Evolutionary conservation across 2,113 vertebrate genomes (phyloP).

Genomic region (Myrmecobius fasciatus): DNA sequence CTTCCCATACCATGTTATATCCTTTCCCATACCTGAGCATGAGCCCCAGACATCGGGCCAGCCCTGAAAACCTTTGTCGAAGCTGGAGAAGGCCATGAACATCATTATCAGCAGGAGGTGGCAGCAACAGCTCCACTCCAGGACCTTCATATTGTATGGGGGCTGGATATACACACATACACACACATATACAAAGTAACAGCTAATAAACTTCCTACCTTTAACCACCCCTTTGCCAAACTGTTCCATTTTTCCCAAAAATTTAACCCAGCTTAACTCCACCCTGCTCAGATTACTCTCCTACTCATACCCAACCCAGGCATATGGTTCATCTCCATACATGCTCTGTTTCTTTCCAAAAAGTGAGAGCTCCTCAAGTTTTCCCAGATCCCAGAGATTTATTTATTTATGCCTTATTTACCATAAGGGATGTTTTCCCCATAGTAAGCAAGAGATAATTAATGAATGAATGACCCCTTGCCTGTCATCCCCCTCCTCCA

Average conservation of each 20-base stretch:
- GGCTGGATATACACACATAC: conserved; percentile 72
- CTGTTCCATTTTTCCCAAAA: neutral
- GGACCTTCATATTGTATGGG: conserved; percentile 87
- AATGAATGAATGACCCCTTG: neutral
- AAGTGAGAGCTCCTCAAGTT: neutral
- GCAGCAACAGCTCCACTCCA: conserved; percentile 85
- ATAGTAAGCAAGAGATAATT: neutral
- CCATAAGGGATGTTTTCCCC: neutral
- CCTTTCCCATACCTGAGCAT: conserved; percentile 80
- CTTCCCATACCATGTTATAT: neutral
- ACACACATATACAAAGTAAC: neutral
- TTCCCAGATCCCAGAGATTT: neutral
- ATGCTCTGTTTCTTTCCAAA: neutral
- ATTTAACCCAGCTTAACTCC: neutral
- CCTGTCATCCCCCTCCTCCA: neutral
- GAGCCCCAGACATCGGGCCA: conserved; percentile 87
- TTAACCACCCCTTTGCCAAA: neutral
- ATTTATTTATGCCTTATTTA: neutral
- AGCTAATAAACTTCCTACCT: neutral
- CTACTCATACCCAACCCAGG: neutral
- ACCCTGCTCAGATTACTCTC: neutral
- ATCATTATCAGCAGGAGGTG: conserved; percentile 83
- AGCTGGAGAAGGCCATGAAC: conserved; percentile 86
- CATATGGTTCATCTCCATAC: neutral
- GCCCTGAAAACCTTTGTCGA: conserved; percentile 86